Percentiles rank a stretch among this genome's conserved stretches.
These are phyloP conservation scores for Triplophysa yarkandensis DNA, from an alignment of 2,797 vertebrate genomes.

Conservation along the genomic window DNA sequence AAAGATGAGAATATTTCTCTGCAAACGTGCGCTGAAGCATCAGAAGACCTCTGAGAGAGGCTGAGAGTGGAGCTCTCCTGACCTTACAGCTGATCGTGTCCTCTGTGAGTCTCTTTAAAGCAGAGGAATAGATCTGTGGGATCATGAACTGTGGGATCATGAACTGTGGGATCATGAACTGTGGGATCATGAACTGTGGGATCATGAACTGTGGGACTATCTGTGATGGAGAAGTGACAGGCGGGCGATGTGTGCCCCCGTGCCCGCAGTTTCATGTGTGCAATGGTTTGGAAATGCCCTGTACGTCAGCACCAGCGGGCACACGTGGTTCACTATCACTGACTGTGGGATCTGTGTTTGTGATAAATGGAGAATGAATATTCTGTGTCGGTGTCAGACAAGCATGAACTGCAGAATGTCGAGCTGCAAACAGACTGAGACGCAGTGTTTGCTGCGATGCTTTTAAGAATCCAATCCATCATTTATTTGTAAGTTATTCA, in stretches of 20 bases:
- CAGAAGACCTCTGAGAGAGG: conserved; percentile 41
- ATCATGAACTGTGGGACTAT: conserved; percentile 19
- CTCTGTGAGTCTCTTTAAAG: conserved; percentile 43
- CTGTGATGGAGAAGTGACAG: conserved; percentile 21
- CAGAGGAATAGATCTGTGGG: conserved; percentile 29
- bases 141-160: conserved; percentile 28
- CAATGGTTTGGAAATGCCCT: conserved; percentile 30
- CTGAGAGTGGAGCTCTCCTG: conserved; percentile 49
- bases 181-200: conserved; percentile 27
- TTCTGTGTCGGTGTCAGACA: conserved; percentile 20
- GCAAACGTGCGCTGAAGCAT: conserved; percentile 46
- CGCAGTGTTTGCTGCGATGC: conserved; percentile 37
- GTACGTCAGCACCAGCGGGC: conserved; percentile 22
- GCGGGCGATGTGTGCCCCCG: conserved; percentile 42
- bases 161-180: conserved; percentile 34
- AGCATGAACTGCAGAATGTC: conserved; percentile 25
- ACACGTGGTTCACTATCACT: conserved; percentile 16
- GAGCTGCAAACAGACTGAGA: conserved; percentile 35
- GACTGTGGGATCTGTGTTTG: conserved; percentile 1
- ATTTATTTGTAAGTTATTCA: conserved; percentile 56
- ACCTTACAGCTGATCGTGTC: conserved; percentile 38
- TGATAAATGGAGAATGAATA: conserved; percentile 1
- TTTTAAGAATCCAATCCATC: conserved; percentile 37
- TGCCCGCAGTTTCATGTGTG: conserved; percentile 27
- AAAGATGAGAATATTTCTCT: conserved; percentile 59